phyloP scores from a whole-genome alignment of 2,797 vertebrate species.

The Tangara arthus region DNA sequence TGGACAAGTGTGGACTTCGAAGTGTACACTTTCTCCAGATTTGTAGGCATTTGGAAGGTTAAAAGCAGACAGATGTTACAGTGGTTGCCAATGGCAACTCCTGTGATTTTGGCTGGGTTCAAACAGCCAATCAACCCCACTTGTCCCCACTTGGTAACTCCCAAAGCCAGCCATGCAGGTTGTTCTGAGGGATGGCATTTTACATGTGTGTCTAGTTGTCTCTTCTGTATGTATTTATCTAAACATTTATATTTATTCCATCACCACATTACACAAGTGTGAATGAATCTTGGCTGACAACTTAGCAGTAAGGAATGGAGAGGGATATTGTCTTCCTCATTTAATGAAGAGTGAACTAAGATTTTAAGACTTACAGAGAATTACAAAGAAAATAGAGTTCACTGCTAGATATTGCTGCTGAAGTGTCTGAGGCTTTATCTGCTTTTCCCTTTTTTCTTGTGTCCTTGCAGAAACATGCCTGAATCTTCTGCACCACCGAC shows the following conservation, averaged over 20 bases:
- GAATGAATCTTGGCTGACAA: constrained; percentile 16
- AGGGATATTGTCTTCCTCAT: background rate
- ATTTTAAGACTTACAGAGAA: background rate
- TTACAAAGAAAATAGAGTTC: background rate
- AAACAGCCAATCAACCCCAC: constrained; percentile 4
- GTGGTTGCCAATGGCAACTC: constrained; percentile 5
- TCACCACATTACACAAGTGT: constrained; percentile 1
- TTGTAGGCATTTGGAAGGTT: constrained; percentile 16
- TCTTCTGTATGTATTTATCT: background rate
- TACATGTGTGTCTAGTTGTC: background rate
- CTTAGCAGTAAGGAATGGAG: background rate
- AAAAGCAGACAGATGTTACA: constrained; percentile 15
- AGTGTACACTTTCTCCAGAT: background rate
- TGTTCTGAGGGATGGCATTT: background rate
- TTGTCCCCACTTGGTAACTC: constrained; percentile 4
- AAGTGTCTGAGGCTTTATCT: background rate
- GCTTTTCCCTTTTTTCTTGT: background rate
- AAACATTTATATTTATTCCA: constrained; percentile 32
- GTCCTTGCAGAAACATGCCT: background rate
- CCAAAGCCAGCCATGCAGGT: background rate
- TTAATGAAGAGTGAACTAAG: background rate
- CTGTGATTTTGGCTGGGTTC: constrained; percentile 8
- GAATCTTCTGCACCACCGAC: background rate
- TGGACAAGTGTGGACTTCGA: background rate
- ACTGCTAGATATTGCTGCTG: background rate